Conservation (phyloP, 2,113 vertebrate genomes). For the Tragulus kanchil region DNA sequence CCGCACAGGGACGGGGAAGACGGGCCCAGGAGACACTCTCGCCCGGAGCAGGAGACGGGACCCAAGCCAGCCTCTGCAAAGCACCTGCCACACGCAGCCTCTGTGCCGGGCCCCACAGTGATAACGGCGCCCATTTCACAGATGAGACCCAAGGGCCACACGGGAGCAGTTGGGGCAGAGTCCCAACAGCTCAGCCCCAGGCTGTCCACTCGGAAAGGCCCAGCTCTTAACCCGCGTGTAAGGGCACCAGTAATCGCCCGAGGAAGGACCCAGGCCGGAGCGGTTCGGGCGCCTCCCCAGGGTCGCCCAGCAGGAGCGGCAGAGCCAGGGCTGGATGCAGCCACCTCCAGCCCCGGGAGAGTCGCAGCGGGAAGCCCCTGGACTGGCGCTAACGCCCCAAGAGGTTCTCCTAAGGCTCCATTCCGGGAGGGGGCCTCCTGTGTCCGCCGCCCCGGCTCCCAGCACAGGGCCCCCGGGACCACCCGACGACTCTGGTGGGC, state of each 20-base stretch:
- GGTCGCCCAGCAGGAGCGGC: neutral
- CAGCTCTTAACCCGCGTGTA: neutral
- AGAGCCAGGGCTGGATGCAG: neutral
- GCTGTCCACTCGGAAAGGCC: neutral
- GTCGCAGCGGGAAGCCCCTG: neutral
- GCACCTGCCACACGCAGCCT: neutral
- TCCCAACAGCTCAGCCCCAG: neutral
- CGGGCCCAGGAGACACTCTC: neutral
- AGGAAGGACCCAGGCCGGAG: neutral
- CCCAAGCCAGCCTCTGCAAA: rapidly evolving
- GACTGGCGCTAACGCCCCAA: neutral
- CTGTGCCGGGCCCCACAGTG: neutral
- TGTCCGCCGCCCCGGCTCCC: neutral
- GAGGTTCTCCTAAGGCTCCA: neutral
- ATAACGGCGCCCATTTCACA: neutral
- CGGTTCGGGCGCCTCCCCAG: neutral
- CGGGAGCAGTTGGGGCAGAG: neutral
- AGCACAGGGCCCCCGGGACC: neutral
- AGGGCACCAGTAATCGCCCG: neutral
- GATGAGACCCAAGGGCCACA: neutral
- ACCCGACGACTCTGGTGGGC: neutral
- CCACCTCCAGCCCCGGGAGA: neutral
- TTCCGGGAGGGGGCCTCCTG: rapidly evolving
- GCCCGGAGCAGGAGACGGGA: neutral
- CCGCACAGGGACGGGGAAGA: neutral